Evolutionary conservation across 2,797 vertebrate species (phyloP), one percentile per base, ranked within the genome.

Genomic region (Selene dorsalis): DNA sequence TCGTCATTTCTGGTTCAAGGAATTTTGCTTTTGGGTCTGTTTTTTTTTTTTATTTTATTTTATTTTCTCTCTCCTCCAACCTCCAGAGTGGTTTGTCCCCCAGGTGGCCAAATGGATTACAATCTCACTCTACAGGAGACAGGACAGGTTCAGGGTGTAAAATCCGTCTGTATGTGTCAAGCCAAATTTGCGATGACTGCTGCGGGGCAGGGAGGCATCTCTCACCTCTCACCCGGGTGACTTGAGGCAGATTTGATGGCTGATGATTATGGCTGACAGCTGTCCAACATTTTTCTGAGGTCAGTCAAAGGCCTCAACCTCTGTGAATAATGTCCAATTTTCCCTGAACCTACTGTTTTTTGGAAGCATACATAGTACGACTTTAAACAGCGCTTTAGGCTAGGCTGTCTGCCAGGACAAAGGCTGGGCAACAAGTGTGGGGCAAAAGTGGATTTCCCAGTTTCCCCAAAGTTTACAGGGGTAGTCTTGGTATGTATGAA

Each of bases 241-340:
- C 73, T 62, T 63, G 79, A 75, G 55, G 60, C 64, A n/a, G 47
- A 74, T 82, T 84, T 85, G 77, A 84, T 77, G 82, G 78, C 73
- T 47, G 52, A 79, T 87, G 84, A 87, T 89, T 86, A 80, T 38
- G 75, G 75, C 75, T 65, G 89, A 89, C 88, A 87, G 86, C 88
- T 90, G 86, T 84, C 80, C 58, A 77, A 79, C 84, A 65, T 78
- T 82, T 75, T 60, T 20, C 50, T 62, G 68, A 77, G 87, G 84
- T 90, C 80, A 88, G 41, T 77, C 38, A 48, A 76, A 84, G 77
- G 74, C 72, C 52, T 30, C 35, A 4, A 41, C n/a, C 62, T 81
- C 7, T 8, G 80, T 79, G 70, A 88, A 88, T 82, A 75, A 82
- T 82, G 74, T 80, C 60, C 69, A 79, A 64, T 72, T 77, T 70